phyloP scores from a whole-genome alignment of 1,140 invertebrate species.

The Drosophila carrolli region DNA sequence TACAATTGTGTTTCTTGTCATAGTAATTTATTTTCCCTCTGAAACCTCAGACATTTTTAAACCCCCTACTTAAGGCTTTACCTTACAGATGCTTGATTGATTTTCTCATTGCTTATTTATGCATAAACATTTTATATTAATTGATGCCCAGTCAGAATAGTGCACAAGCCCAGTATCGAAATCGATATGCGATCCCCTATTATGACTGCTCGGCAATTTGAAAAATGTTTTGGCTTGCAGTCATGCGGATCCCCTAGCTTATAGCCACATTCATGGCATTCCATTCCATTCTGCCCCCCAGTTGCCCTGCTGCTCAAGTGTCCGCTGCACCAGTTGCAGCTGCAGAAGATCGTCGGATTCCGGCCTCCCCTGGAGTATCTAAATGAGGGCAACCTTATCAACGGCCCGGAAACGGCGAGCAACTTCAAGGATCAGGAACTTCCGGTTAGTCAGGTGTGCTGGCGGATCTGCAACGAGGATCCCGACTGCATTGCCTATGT shows the following conservation, averaged over 20 bases:
- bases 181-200: conserved; percentile 46
- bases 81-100: conserved; percentile 25
- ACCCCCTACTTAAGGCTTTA: neutral
- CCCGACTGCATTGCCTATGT: conserved; percentile 85
- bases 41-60: conserved; percentile 1
- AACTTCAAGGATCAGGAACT: conserved; percentile 82
- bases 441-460: conserved; percentile 85
- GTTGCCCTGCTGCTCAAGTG: conserved; percentile 78
- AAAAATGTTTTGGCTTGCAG: conserved; percentile 58
- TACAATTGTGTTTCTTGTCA: neutral
- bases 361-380: conserved; percentile 74
- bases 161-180: conserved; percentile 20
- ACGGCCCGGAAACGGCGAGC: conserved; percentile 45
- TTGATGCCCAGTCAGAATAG: conserved; percentile 33
- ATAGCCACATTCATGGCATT: conserved; percentile 27
- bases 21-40: neutral
- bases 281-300: conserved; percentile 7
- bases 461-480: conserved; percentile 84
- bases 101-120: conserved; percentile 57
- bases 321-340: conserved; percentile 78
- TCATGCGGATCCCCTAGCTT: conserved; percentile 47
- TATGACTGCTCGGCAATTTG: conserved; percentile 42
- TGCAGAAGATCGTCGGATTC: conserved; percentile 83
- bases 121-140: conserved; percentile 62
- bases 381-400: conserved; percentile 66